phyloP scores from a whole-genome alignment of 2,113 vertebrate species.

The Oenanthe melanoleuca region DNA sequence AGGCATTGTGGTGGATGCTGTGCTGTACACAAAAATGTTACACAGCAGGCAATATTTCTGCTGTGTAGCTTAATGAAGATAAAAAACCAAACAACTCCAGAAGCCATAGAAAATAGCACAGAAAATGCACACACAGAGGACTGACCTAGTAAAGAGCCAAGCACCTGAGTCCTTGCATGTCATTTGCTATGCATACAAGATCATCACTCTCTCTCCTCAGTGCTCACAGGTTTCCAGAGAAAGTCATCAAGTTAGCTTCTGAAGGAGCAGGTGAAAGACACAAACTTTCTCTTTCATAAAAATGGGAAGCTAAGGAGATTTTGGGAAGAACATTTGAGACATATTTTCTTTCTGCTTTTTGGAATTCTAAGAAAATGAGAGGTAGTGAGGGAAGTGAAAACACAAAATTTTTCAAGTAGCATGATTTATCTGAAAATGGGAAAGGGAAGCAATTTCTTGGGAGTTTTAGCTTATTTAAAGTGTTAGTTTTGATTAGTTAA shows the following conservation, averaged over 20 bases:
- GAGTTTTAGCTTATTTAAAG: not conserved
- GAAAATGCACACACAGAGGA: not conserved
- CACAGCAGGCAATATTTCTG: not conserved
- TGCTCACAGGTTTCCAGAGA: not conserved
- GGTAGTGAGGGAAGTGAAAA: not conserved
- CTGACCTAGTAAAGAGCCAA: not conserved
- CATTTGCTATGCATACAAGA: not conserved
- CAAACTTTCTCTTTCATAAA: not conserved
- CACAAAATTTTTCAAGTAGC: not conserved
- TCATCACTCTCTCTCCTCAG: not conserved
- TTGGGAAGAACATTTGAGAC: not conserved
- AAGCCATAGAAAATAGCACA: not conserved
- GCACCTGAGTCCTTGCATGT: not conserved
- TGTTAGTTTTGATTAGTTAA: not conserved
- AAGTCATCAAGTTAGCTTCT: not conserved
- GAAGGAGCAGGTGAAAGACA: not conserved
- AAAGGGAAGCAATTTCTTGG: not conserved
- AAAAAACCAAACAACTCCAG: not conserved
- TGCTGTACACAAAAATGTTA: not conserved
- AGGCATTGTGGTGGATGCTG: not conserved
- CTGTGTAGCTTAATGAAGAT: not conserved
- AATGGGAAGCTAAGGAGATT: not conserved
- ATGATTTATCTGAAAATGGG: not conserved
- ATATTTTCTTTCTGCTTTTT: not conserved
- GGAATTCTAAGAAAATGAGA: not conserved